phyloP scores from a whole-genome alignment of 2,797 vertebrate species.

The Florisuga fusca region DNA sequence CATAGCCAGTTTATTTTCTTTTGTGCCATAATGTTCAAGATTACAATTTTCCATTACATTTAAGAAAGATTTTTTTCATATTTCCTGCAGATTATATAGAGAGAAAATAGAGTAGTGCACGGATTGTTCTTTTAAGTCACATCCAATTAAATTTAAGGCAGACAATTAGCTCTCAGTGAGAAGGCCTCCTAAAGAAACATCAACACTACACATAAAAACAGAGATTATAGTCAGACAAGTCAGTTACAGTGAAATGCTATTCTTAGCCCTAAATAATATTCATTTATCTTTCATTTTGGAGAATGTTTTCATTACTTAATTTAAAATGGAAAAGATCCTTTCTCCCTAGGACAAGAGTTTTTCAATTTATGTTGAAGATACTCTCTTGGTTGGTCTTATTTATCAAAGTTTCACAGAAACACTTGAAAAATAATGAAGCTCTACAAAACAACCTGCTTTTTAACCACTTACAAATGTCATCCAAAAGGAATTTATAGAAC shows the following conservation, averaged over 20 bases:
- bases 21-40: background rate
- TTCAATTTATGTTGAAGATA: background rate
- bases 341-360: background rate
- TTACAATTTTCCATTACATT: background rate
- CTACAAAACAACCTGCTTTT: background rate
- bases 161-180: background rate
- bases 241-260: background rate
- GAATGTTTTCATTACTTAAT: background rate
- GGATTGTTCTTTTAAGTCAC: background rate
- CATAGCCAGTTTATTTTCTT: background rate
- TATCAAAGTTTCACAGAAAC: background rate
- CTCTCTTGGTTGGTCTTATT: background rate
- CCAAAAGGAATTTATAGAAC: background rate
- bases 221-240: background rate
- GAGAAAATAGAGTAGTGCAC: background rate
- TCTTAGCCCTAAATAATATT: background rate
- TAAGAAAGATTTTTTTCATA: background rate
- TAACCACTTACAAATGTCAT: background rate
- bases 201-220: background rate
- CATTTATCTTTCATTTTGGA: background rate
- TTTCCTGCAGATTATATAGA: background rate
- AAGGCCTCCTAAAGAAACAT: background rate
- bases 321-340: background rate
- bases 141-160: background rate
- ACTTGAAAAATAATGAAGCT: background rate